phyloP scores from a whole-genome alignment of 2,113 vertebrate species.

The Eptesicus fuscus region DNA sequence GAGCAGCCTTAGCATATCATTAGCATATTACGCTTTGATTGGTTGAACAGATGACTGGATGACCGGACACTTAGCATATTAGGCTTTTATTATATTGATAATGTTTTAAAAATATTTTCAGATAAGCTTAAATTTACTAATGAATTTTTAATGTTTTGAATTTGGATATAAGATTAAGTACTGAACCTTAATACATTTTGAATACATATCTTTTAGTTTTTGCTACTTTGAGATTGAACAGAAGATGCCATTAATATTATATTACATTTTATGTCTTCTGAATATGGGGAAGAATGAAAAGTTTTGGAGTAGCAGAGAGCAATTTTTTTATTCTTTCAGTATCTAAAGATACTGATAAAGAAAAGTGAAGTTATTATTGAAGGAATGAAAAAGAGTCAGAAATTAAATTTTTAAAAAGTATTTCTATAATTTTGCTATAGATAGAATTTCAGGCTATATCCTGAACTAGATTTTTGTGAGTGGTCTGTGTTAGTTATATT shows the following conservation, averaged over 20 bases:
- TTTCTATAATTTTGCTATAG: not conserved
- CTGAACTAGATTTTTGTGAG: not conserved
- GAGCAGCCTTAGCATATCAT: too few relatives aligned
- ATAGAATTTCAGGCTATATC: not conserved
- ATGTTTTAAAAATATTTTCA: not conserved
- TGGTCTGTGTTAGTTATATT: not conserved
- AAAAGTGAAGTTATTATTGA: slow-evolving; percentile 12
- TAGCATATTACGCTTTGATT: too few relatives aligned
- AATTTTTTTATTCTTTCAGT: not conserved
- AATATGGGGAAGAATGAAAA: slow-evolving; percentile 11
- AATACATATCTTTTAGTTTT: slow-evolving; percentile 4
- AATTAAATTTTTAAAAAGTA: not conserved
- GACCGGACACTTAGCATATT: too few relatives aligned
- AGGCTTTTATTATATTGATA: not conserved
- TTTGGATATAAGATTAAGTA: not conserved
- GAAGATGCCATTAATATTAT: not conserved
- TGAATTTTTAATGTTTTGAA: not conserved
- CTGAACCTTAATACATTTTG: not conserved
- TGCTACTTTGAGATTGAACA: not conserved
- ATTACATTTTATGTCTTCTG: slow-evolving; percentile 15
- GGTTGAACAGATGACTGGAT: too few relatives aligned
- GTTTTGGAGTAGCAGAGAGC: not conserved
- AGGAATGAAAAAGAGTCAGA: not conserved
- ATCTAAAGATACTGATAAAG: not conserved
- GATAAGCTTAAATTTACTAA: not conserved